A percentile compares a stretch with the other conserved stretches of the same genome.
Evolutionary conservation across 2,113 vertebrate genomes (phyloP).

Genomic region (Sylvia atricapilla): DNA sequence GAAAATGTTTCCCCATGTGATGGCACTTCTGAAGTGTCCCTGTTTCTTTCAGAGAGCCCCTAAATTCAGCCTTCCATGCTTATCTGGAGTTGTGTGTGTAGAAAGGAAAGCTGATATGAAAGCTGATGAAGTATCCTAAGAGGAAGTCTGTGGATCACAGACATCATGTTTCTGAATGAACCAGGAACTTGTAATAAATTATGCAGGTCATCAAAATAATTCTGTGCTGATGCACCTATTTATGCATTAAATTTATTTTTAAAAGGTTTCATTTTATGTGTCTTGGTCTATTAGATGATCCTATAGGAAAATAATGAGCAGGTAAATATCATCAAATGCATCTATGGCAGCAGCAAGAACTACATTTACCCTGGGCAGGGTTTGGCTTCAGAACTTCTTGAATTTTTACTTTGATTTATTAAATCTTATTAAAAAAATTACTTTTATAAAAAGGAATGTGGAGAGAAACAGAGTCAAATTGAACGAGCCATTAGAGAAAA

Average conservation of each 20-base stretch:
- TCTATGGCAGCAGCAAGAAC: not conserved
- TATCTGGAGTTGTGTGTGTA: not conserved
- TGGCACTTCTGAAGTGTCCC: not conserved
- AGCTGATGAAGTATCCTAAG: not conserved
- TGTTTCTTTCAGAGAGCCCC: not conserved
- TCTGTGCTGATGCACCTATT: not conserved
- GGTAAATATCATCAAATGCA: not conserved
- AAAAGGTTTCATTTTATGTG: not conserved
- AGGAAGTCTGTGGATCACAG: not conserved
- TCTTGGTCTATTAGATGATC: not conserved
- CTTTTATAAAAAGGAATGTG: conserved; percentile 81
- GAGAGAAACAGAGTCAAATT: conserved; percentile 85
- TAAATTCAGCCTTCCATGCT: not conserved
- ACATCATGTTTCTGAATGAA: not conserved
- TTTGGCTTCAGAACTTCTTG: not conserved
- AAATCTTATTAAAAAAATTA: not conserved
- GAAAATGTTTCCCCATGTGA: not conserved
- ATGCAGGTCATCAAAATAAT: not conserved
- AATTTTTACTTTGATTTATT: not conserved
- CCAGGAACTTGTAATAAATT: not conserved
- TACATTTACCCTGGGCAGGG: not conserved
- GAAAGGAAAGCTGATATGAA: not conserved
- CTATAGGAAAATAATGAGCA: not conserved
- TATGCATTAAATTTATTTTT: not conserved
- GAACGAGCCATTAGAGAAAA: conserved; percentile 86